phyloP scores from a whole-genome alignment of 2,797 vertebrate species.

The Chelon labrosus region DNA sequence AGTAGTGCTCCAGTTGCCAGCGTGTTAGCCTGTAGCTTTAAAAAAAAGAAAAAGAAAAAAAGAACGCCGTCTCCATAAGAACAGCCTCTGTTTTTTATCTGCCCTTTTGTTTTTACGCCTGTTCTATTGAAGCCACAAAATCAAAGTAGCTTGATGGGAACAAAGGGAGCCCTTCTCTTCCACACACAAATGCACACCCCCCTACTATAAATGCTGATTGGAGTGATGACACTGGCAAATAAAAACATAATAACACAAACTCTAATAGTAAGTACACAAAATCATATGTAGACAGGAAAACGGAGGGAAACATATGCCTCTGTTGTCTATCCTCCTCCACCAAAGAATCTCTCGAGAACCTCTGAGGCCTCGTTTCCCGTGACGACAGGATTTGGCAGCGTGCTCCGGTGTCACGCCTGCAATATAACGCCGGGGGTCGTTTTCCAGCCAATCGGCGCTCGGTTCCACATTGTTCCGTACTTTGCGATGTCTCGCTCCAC shows the following conservation, averaged over 20 bases:
- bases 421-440: conserved; percentile 40
- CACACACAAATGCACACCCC: conserved; percentile 1
- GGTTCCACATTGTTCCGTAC: conserved; percentile 68
- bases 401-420: conserved; percentile 23
- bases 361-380: conserved; percentile 44
- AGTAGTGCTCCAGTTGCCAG: not conserved
- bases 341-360: conserved; percentile 39
- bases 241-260: conserved; percentile 32
- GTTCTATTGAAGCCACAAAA: conserved; percentile 5
- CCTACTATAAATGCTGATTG: conserved; percentile 13
- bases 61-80: not conserved
- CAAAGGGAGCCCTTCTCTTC: conserved; percentile 7
- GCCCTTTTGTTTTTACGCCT: not conserved
- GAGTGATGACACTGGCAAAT: conserved; percentile 29
- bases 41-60: not conserved
- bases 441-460: conserved; percentile 58
- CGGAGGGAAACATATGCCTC: conserved; percentile 27
- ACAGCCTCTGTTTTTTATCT: not conserved
- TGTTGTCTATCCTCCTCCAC: conserved; percentile 27
- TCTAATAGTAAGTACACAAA: conserved; percentile 18
- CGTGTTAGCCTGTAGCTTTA: not conserved
- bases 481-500: conserved; percentile 62
- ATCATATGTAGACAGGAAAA: conserved; percentile 22
- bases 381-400: conserved; percentile 56
- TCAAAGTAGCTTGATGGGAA: conserved; percentile 23